Base-by-base conservation (phyloP, 2,888 invertebrate genomes). In the Trichopria drosophilae region DNA sequence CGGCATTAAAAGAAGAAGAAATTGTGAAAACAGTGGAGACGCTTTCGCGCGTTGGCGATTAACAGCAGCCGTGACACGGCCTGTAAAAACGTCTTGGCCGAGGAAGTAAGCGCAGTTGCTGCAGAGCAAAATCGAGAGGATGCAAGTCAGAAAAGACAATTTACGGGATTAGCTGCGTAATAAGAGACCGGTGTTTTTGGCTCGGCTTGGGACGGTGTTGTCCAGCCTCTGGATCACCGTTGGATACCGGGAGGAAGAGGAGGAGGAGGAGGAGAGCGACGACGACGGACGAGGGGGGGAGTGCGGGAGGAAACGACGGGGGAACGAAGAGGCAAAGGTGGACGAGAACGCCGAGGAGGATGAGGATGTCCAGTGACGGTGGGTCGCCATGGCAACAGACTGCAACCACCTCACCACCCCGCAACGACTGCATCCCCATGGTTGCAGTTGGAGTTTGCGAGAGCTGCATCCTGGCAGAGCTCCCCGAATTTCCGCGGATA, bases 381-480 rank as follows among this genome's bases (percentile, higher is more conserved):
- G 68, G 67, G 72, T 75, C 63, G 64, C 69, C 69, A 75, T 75
- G 72, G 73, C 62, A 73, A 75, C 75, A 67, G 71, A 69, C 71
- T 71, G 68, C 62, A 70, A n/a, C 69, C 65, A 67, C 68, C 68
- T 66, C 67, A 62, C 65, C 64, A 58, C 66, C 55, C 61, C 62
- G 61, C 64, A 59, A 63, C 57, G 61, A 63, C 61, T 66, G 65
- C 67, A 65, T 70, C 60, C 67, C 66, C 66, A 67, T 64, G 65
- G 68, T 64, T 73, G 73, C 73, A 71, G 66, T 70, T 69, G 50
- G 36, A 10, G 19, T 13, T 20, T 13, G 29, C 22, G n/a, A 36
- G 19, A 16, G 35, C 39, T 49, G 49, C 35, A 37, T 13, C 48
- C 58, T 52, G 49, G 56, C 60, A 48, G 64, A 56, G 63, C 55